Conservation (phyloP, 2,113 vertebrate genomes). For the Planiliza haematocheilus region DNA sequence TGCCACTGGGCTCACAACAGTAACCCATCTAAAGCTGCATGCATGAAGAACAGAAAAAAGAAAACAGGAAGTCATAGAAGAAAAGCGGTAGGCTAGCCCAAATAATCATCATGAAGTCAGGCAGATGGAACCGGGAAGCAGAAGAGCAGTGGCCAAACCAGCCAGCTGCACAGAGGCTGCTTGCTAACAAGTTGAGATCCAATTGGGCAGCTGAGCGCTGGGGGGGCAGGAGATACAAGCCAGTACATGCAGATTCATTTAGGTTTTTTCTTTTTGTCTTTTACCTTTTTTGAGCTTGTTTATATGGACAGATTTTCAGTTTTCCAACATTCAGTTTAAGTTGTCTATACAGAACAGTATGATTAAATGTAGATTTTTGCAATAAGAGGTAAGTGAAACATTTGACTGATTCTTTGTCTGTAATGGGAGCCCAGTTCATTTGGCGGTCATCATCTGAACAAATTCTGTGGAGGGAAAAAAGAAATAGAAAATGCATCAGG, state of each 20-base stretch:
- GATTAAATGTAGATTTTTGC: slow-evolving; percentile 99
- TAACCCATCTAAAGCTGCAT: slow-evolving; percentile 94
- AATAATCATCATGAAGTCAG: slow-evolving; percentile 82
- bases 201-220: slow-evolving; percentile 87
- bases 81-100: slow-evolving; percentile 86
- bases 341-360: slow-evolving; percentile 99
- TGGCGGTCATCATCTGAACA: slow-evolving; percentile 99
- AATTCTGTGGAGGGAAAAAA: slow-evolving; percentile 86
- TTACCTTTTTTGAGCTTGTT: slow-evolving; percentile 73
- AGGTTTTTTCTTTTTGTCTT: slow-evolving; percentile 63
- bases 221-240: slow-evolving; percentile 90
- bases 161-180: slow-evolving; percentile 75
- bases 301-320: slow-evolving; percentile 80
- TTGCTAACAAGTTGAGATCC: slow-evolving; percentile 88
- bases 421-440: slow-evolving; percentile 91
- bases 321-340: slow-evolving; percentile 93
- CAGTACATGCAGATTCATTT: slow-evolving; percentile 92
- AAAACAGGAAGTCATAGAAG: slow-evolving; percentile 63
- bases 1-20: slow-evolving; percentile 80
- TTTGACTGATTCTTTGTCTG: slow-evolving; percentile 91
- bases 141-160: slow-evolving; percentile 85
- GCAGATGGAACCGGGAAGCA: slow-evolving; percentile 88
- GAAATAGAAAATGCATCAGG: not conserved
- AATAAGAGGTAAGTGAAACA: slow-evolving; percentile 99
- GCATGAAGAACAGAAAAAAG: slow-evolving; percentile 86